Evolutionary conservation across 2,888 invertebrate species (phyloP), one percentile per base, ranked within the genome.

Genomic region (Oligia latruncula): DNA sequence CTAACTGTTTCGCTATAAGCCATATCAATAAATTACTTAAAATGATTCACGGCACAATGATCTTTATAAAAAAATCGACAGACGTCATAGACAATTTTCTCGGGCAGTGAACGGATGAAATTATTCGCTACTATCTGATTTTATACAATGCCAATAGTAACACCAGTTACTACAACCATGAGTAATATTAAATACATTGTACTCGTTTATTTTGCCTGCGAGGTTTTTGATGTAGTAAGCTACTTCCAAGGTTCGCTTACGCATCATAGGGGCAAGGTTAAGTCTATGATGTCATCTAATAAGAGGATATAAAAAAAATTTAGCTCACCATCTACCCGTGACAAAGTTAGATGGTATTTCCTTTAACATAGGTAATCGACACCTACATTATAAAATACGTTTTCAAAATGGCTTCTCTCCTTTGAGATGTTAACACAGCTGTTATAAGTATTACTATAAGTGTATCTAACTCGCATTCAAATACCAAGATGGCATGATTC

Each of bases 61-160:
- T 78, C 55, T 89, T 89, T 89, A 90, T 87, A 91, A 90, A 91
- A 29, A 83, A 85, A 46, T 2, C 6, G 0, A 78, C 29, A 4
- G 85, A 78, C 91, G 90, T 87, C 90, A 87, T 91, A 89, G 89
- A 83, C 89, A 89, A 93, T 94, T 94, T 93, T 94, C 93, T 93
- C 90, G 91, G 87, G 83, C 87, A 85, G 92, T 92, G 93, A 93
- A 87, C 85, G 83, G 87, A 84, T 91, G 89, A 95, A 95, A 94
- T 93, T 94, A 90, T 77, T 91, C 92, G 90, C 92, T 87, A 92
- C 77, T 71, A 82, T 84, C 70, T 82, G 74, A 77, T 49, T 81
- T 74, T 43, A 71, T 40, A 79, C 78, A 83, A 75, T 66, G 49
- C 40, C 67, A 64, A 74, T 74, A 66, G 71, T 72, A 64, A 49